A percentile compares a stretch with the other conserved stretches of the same genome.
phyloP scores from a whole-genome alignment of 2,888 invertebrate species.

The Callinectes sapidus region DNA sequence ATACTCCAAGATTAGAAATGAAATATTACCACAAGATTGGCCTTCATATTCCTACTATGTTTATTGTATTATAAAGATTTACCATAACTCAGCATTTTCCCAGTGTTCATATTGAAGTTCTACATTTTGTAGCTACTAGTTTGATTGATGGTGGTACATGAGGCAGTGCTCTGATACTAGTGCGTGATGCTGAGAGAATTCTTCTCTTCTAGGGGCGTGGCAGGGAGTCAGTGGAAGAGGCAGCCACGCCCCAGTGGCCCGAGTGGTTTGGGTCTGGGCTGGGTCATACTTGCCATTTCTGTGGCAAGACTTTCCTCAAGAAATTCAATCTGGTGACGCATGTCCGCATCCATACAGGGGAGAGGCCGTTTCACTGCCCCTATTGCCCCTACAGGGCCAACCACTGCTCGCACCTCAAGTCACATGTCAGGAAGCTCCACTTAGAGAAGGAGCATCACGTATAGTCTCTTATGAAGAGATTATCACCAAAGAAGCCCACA shows the following conservation, averaged over 20 bases:
- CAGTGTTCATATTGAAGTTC: not conserved
- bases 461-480: constrained; percentile 42
- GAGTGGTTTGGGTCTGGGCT: constrained; percentile 54
- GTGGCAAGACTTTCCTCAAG: constrained; percentile 67
- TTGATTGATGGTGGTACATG: not conserved
- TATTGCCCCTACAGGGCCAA: constrained; percentile 67
- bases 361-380: constrained; percentile 68
- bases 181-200: constrained; percentile 60
- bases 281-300: constrained; percentile 60
- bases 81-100: constrained; percentile 26
- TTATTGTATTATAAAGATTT: constrained; percentile 6
- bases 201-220: constrained; percentile 70
- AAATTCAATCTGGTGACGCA: constrained; percentile 70
- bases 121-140: constrained; percentile 1
- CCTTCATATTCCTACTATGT: not conserved
- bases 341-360: constrained; percentile 70
- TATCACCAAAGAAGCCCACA: constrained; percentile 37
- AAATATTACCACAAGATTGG: not conserved
- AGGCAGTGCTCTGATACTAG: constrained; percentile 35
- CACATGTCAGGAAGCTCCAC: constrained; percentile 62
- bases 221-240: constrained; percentile 60
- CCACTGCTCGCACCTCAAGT: constrained; percentile 69
- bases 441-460: constrained; percentile 57
- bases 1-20: not conserved
- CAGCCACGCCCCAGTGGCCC: constrained; percentile 66